A percentile compares a stretch with the other conserved stretches of the same genome.
Evolutionary conservation across 92 coral and sea anemone genomes (phyloP).

Genomic region (Isaurus tuberculatus): DNA sequence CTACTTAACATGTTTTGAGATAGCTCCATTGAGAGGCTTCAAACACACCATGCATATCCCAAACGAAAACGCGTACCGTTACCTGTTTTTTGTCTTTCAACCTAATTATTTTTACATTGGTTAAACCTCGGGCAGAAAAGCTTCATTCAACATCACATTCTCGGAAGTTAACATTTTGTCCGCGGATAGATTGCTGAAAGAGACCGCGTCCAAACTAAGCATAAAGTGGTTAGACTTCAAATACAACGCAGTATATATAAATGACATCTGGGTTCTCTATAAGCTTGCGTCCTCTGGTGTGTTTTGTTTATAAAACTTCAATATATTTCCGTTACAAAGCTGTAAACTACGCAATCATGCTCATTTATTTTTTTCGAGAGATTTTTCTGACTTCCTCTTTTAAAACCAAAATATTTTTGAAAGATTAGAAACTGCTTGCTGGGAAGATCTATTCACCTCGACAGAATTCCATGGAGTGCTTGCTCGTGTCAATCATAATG

Average conservation of each 20-base stretch:
- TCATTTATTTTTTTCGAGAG: not conserved
- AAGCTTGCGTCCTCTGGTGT: conserved; percentile 1
- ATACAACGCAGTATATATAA: not conserved
- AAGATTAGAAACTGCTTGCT: conserved; percentile 26
- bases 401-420: not conserved
- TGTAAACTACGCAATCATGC: not conserved
- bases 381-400: not conserved
- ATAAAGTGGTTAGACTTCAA: not conserved
- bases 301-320: no score
- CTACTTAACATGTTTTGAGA: no score
- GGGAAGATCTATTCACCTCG: conserved; percentile 47
- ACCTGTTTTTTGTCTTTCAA: not conserved
- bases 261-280: not conserved
- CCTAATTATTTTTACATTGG: not conserved
- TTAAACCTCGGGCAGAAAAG: not conserved
- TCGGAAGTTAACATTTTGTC: not conserved
- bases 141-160: not conserved
- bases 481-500: conserved; percentile 73
- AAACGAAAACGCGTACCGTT: no score
- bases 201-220: not conserved
- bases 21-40: no score
- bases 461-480: conserved; percentile 48
- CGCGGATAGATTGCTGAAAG: not conserved
- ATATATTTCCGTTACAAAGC: not conserved
- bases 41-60: no score